Evolutionary conservation across 2,888 invertebrate genomes (phyloP), one percentile per base, ranked within the genome.

Genomic region (Nomada ruficornis): DNA sequence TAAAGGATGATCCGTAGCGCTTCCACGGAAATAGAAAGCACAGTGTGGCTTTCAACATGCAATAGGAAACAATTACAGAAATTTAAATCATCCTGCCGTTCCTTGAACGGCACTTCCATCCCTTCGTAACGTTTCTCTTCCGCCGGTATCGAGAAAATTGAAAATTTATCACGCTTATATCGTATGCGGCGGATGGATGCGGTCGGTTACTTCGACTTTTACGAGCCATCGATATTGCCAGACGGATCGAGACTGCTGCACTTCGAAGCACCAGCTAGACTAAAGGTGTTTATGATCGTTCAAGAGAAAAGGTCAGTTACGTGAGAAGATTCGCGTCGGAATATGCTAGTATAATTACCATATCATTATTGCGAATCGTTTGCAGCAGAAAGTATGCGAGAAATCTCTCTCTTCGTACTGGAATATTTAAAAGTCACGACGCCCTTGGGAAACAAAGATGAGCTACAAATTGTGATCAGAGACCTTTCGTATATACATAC

Each of bases 151-250:
- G 80, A 44, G 65, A 65, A 80, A 75, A 82, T 80, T 82, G 81
- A 81, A 82, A 82, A 82, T 81, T 81, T 81, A 82, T 80, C 82
- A 69, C 82, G 29, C 59, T 67, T n/a, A 59, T 83, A 82, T 70
- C 75, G 80, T 80, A 82, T 60, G 80, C 70, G 44, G 44, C 7
- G 42, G 71, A 71, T 64, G 76, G 80, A 75, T 80, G 68, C 55
- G 76, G 42, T 59, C 67, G 71, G 74, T 76, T 76, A 60, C 70
- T 59, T 69, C 69, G 82, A 82, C 69, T 82, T 82, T 82, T 81
- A 82, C 78, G 83, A 82, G 71, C 71, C 73, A 76, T 82, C 81
- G 82, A 82, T 76, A 76, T 76, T 69, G 18, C 81, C 44, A 71
- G 76, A 81, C 72, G 72, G 29, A 81, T 73, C 77, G 55, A 60